These are phyloP conservation scores for Tanypteryx hageni DNA, from an alignment of 2,888 invertebrate genomes.

Conservation along the genomic window DNA sequence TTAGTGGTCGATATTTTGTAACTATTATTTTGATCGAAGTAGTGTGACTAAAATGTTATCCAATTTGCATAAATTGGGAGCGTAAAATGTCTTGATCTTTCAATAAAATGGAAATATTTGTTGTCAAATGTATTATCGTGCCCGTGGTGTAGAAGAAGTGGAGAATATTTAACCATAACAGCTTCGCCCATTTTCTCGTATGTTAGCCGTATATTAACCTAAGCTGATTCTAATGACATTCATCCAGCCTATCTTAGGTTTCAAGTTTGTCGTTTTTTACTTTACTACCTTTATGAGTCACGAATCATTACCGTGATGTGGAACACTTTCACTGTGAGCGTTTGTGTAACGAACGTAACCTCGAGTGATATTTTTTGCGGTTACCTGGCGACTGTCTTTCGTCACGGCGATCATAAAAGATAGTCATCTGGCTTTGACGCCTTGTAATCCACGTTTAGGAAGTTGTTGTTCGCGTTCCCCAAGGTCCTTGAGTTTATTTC, in stretches of 20 bases:
- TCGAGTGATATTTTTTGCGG: not conserved
- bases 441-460: not conserved
- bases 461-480: not conserved
- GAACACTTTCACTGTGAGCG: conserved; percentile 46
- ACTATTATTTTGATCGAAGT: no score
- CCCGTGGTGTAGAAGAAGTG: no score
- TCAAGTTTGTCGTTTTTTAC: not conserved
- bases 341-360: conserved; percentile 37
- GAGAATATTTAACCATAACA: no score
- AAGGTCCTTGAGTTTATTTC: not conserved
- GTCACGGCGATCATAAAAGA: not conserved
- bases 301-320: conserved; percentile 36
- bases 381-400: not conserved
- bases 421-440: not conserved
- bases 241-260: not conserved
- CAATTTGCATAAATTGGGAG: no score
- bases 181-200: no score
- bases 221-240: no score
- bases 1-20: no score
- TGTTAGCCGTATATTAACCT: no score
- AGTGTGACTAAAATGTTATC: no score
- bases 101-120: no score
- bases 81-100: no score
- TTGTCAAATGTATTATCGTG: no score
- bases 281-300: not conserved